Percentiles rank a stretch among this genome's conserved stretches.
phyloP scores from a whole-genome alignment of 2,888 invertebrate species.

The Spatulosminthurus flaviceps region DNA sequence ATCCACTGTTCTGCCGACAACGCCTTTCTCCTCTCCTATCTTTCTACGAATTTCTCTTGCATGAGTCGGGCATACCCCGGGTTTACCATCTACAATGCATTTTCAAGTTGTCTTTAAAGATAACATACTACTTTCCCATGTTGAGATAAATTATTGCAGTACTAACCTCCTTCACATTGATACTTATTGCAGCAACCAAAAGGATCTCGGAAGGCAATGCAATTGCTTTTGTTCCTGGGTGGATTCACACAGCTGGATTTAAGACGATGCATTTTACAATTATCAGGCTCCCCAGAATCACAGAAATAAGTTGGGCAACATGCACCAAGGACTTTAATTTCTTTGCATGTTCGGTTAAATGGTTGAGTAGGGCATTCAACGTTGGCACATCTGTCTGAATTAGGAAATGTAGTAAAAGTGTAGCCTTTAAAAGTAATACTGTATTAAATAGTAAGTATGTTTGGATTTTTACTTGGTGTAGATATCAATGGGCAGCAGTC shows the following conservation, averaged over 20 bases:
- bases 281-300: constrained; percentile 36
- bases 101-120: not conserved
- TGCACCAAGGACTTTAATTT: constrained; percentile 29
- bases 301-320: constrained; percentile 52
- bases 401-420: not conserved
- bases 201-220: constrained; percentile 45
- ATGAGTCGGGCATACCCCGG: constrained; percentile 39
- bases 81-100: constrained; percentile 37
- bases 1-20: not conserved
- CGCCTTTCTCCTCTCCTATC: not conserved
- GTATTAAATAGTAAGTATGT: not conserved
- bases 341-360: constrained; percentile 46
- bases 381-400: constrained; percentile 36
- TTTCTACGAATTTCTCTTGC: not conserved
- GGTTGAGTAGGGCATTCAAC: constrained; percentile 44
- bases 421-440: not conserved
- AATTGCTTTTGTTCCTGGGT: constrained; percentile 39
- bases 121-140: too few relatives aligned
- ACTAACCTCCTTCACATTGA: constrained; percentile 43
- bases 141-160: too few relatives aligned
- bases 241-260: constrained; percentile 28
- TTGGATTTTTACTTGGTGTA: constrained; percentile 39
- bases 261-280: constrained; percentile 42
- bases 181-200: constrained; percentile 50
- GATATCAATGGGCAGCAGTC: constrained; percentile 52